These are phyloP conservation scores for Boloria selene DNA, from an alignment of 2,888 invertebrate genomes.

Conservation along the genomic window DNA sequence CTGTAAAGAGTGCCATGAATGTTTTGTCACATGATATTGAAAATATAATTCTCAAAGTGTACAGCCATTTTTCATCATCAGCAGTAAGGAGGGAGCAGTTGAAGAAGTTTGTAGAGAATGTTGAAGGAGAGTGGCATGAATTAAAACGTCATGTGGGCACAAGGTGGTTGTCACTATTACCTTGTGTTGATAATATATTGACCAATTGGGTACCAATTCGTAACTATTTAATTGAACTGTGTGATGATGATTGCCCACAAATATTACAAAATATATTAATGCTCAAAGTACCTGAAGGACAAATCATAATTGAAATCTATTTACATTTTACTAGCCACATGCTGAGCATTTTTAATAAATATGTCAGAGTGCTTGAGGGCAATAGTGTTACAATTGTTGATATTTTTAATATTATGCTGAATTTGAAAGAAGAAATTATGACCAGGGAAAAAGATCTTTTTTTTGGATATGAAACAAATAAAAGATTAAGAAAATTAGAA, in stretches of 20 bases:
- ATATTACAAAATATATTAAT: constrained; percentile 39
- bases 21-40: constrained; percentile 38
- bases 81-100: constrained; percentile 38
- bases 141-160: no score
- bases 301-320: constrained; percentile 34
- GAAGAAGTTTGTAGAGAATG: constrained; percentile 37
- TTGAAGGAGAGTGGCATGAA: constrained; percentile 43
- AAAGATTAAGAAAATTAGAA: background rate
- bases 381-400: constrained; percentile 35
- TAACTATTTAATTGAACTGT: constrained; percentile 41
- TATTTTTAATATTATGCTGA: constrained; percentile 37
- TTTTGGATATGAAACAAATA: background rate
- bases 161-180: constrained; percentile 39
- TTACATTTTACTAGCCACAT: constrained; percentile 38
- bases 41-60: constrained; percentile 42
- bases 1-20: constrained; percentile 43
- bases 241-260: constrained; percentile 40
- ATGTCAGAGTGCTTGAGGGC: constrained; percentile 38
- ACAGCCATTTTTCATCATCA: constrained; percentile 38
- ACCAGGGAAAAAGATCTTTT: background rate
- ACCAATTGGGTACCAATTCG: constrained; percentile 36
- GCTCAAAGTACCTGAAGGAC: constrained; percentile 23
- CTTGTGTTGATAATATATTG: constrained; percentile 34
- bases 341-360: constrained; percentile 39
- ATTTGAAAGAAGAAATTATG: constrained; percentile 35